Base-by-base conservation (phyloP, 64 coral and sea anemone genomes). In the Porites lutea region DNA sequence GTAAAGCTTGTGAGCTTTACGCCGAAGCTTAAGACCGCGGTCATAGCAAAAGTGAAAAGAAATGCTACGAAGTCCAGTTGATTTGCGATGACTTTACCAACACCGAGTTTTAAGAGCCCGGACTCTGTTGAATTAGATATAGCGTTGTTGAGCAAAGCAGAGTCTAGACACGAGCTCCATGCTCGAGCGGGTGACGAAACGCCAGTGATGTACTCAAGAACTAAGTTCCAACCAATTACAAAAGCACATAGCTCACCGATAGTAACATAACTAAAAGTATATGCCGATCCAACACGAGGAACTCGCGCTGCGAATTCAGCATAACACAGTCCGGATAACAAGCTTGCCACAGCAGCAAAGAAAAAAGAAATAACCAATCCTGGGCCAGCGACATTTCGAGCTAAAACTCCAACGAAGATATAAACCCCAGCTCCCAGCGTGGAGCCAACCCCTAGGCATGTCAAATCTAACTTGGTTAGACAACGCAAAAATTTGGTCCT, bases 231-330 rank as follows among this genome's bases (percentile, higher is more conserved):
- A 48, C 97, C 97, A 65, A 99, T 99, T 4, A 99, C 76, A 75
- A 99, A 99, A 20, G 97, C 91, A n/a, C 97, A 99, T 3, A 99
- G 91, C 78, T 99, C 97, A 37, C 97, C 97, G 10, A 96, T 84
- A 22, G 97, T 94, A 61, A 99, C 97, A 66, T 99, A 99, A 64
- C 97, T 99, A 43, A 94, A 99, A 43, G 94, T 74, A 60, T 99
- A 99, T 18, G 97, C 97, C 3, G 97, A 99, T 3, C 97, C 97
- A 65, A 91, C 94, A 74, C 94, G 96, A 0, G 97, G 97, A 8
- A 99, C 97, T 0, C 97, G 91, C 77, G 97, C 97, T 7, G 94
- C 97, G 15, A 99, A 99, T 52, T 99, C 97, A 12, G 97, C 97
- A 20, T 99, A 99, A 20, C 97, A 99, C 20, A 99, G 91, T 51